A percentile compares a stretch with the other conserved stretches of the same genome.
These are phyloP conservation scores for Buathra laborator DNA, from an alignment of 2,888 invertebrate genomes.

Conservation along the genomic window DNA sequence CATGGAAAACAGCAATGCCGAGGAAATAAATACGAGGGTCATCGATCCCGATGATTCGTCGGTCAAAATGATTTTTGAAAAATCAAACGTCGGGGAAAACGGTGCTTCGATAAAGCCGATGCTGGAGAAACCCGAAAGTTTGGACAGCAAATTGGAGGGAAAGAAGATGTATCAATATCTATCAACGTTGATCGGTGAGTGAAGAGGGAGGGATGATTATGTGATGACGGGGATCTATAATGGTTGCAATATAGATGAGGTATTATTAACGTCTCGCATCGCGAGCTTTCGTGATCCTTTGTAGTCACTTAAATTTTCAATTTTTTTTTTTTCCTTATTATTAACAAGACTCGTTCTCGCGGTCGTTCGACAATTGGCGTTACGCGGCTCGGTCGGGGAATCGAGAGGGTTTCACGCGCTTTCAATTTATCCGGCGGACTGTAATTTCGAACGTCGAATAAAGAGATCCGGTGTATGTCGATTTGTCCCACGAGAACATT, in stretches of 20 bases:
- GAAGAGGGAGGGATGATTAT: too few species aligned
- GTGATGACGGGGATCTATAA: too few species aligned
- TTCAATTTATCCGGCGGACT: conserved; percentile 55
- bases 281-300: conserved; percentile 13
- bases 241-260: too few species aligned
- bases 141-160: conserved; percentile 68
- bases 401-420: conserved; percentile 62
- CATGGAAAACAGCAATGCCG: conserved; percentile 47
- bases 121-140: conserved; percentile 47
- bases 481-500: conserved; percentile 13
- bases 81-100: conserved; percentile 61
- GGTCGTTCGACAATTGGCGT: conserved; percentile 56
- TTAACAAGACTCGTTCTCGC: not conserved
- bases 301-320: not conserved
- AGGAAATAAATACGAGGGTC: conserved; percentile 40
- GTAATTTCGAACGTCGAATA: conserved; percentile 51
- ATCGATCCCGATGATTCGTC: conserved; percentile 36
- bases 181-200: conserved; percentile 80
- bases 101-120: conserved; percentile 61
- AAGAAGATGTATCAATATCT: conserved; percentile 78
- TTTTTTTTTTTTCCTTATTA: not conserved
- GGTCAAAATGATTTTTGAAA: conserved; percentile 37
- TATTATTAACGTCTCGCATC: not conserved
- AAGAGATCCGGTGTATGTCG: conserved; percentile 29
- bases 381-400: conserved; percentile 42